Evolutionary conservation across 1,140 invertebrate species (phyloP).

Genomic region (Ostrea edulis): DNA sequence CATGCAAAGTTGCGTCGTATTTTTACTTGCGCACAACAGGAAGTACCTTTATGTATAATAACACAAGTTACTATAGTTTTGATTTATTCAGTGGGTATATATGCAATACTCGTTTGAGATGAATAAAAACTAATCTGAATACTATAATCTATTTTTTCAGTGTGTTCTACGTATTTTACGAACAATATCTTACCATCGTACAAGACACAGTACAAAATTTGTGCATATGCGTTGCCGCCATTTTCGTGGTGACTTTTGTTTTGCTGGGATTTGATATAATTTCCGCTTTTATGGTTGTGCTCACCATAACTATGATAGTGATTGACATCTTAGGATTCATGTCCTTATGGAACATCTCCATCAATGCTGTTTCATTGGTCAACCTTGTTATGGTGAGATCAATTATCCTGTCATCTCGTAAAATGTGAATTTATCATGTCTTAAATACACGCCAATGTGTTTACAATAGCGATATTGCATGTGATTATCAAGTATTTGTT

Average conservation of each 20-base stretch:
- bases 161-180: slow-evolving; percentile 95
- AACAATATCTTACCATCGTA: slow-evolving; percentile 96
- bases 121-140: too few relatives aligned
- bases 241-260: slow-evolving; percentile 90
- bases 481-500: too few relatives aligned
- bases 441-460: too few relatives aligned
- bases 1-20: too few relatives aligned
- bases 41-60: too few relatives aligned
- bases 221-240: slow-evolving; percentile 86
- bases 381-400: slow-evolving; percentile 95
- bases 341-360: slow-evolving; percentile 92
- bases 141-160: slow-evolving; percentile 81
- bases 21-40: too few relatives aligned
- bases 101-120: too few relatives aligned
- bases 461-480: too few relatives aligned
- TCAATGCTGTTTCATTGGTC: slow-evolving; percentile 96
- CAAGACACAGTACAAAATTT: slow-evolving; percentile 87
- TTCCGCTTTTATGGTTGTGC: slow-evolving; percentile 87
- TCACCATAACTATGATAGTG: slow-evolving; percentile 90
- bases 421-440: too few relatives aligned
- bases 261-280: slow-evolving; percentile 92
- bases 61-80: too few relatives aligned
- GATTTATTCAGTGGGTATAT: too few relatives aligned
- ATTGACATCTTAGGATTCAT: slow-evolving; percentile 92
- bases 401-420: background rate